Evolutionary conservation across 2,113 vertebrate genomes (phyloP), one percentile per base, ranked within the genome.

Genomic region (Pelobates fuscus): DNA sequence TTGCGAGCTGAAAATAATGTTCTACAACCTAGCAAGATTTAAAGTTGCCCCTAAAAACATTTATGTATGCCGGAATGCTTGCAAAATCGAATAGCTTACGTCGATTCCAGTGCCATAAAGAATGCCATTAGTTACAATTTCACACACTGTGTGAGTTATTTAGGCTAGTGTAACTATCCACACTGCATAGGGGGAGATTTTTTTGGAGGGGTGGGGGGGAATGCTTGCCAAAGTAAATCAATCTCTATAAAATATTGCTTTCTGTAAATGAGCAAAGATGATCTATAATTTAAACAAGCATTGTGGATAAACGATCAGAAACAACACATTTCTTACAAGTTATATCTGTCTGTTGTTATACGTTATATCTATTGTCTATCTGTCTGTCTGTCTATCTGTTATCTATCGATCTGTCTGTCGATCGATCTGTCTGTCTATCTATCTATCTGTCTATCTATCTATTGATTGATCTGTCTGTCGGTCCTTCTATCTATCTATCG

Each of bases 31-130:
- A 11, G 37, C 54, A 24, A 59, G 64, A 60, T 67, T 76, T 76
- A 60, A 61, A 76, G 64, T 46, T 26, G 41, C 32, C 64, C 64
- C 64, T 67, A 67, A 76, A 75, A 76, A 76, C 63, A 67, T 76
- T 67, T 67, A 60, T 76, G 23, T 60, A 60, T 67, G 72, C 37
- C 64, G 32, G 64, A 67, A 49, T 67, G 37, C 63, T 32, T 18
- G 70, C 70, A 61, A 61, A 71, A 71, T 62, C 24, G 43, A 71
- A 71, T 71, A 49, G 41, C 70, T 63, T 63, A 62, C 54, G 12
- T 43, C 32, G 30, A 70, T 70, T 59, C 54, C 67, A 43, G 58
- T 62, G 70, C 30, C 70, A 62, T 71, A 71, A 62, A 71, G 70
- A 41, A 62, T 49, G 70, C 49, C 43, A 62, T 62, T 46, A 24